phyloP scores from a whole-genome alignment of 2,113 vertebrate genomes.

The Pseudonaja textilis region DNA sequence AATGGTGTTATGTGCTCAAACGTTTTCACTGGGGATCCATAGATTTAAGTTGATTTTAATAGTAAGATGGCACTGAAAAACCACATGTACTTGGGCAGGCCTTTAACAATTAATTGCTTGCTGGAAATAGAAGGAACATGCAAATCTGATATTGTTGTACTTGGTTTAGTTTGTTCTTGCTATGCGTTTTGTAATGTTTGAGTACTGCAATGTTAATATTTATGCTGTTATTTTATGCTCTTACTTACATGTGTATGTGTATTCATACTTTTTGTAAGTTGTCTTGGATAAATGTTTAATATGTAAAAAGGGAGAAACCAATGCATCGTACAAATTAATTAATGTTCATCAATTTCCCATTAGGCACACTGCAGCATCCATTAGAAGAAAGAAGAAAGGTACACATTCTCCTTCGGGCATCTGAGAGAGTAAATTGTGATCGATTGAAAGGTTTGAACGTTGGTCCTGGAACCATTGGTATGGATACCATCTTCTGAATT shows the following conservation, averaged over 20 bases:
- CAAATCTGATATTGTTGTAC: not conserved
- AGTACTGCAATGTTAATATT: not conserved
- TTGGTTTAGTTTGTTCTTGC: not conserved
- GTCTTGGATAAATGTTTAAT: not conserved
- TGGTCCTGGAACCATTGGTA: constrained; percentile 72
- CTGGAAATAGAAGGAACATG: not conserved
- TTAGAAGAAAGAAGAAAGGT: constrained; percentile 65
- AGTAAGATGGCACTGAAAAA: not conserved
- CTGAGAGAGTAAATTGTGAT: constrained; percentile 69
- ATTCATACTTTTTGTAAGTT: not conserved
- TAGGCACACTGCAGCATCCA: constrained; percentile 66
- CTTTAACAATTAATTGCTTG: not conserved
- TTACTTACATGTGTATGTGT: not conserved
- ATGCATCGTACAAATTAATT: not conserved
- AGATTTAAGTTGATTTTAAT: not conserved
- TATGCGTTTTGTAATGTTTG: not conserved
- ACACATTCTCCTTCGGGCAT: constrained; percentile 66
- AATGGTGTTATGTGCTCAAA: not conserved
- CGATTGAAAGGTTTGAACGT: constrained; percentile 57
- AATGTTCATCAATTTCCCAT: not conserved
- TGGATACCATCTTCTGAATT: constrained; percentile 5
- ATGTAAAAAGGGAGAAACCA: not conserved
- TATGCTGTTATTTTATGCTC: not conserved
- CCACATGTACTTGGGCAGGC: not conserved
- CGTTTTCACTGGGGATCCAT: not conserved